Percentiles rank a stretch among this genome's conserved stretches.
These are phyloP conservation scores for Idaea biselata DNA, from an alignment of 2,888 invertebrate species.

Conservation along the genomic window DNA sequence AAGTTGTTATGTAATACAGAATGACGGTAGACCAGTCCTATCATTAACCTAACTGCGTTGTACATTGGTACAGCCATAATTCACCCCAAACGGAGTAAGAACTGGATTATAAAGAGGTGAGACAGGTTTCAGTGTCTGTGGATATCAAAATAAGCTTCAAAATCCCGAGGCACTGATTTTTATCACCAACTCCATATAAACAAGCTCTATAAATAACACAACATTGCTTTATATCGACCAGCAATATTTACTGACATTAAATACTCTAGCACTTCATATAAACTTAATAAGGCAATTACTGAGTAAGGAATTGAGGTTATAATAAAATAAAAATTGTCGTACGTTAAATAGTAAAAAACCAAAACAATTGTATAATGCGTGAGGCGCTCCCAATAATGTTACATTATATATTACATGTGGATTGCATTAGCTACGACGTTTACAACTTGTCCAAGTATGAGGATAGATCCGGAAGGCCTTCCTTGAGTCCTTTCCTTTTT, in stretches of 20 bases:
- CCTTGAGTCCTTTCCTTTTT: constrained; percentile 99
- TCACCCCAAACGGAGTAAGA: constrained; percentile 39
- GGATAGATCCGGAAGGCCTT: constrained; percentile 96
- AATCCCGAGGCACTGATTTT: too few relatives aligned
- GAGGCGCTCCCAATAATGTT: constrained; percentile 65
- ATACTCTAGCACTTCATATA: constrained; percentile 16
- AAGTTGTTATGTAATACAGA: not conserved
- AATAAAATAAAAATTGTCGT: constrained; percentile 43
- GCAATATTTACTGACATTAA: constrained; percentile 47
- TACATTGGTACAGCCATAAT: constrained; percentile 41
- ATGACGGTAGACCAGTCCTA: not conserved
- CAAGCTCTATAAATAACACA: constrained; percentile 33
- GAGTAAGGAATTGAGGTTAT: constrained; percentile 31
- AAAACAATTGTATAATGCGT: constrained; percentile 51
- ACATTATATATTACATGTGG: constrained; percentile 75
- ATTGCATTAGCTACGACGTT: constrained; percentile 78
- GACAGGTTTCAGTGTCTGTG: too few relatives aligned
- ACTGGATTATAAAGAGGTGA: too few relatives aligned
- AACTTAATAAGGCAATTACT: constrained; percentile 52
- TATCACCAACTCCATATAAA: too few relatives aligned
- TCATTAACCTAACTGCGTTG: constrained; percentile 22
- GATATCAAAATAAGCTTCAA: too few relatives aligned
- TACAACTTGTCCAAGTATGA: constrained; percentile 99
- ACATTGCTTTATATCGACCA: constrained; percentile 56
- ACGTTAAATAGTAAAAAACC: constrained; percentile 43